These are phyloP conservation scores for Metopolophium dirhodum DNA, from an alignment of 1,140 invertebrate species.

Conservation along the genomic window DNA sequence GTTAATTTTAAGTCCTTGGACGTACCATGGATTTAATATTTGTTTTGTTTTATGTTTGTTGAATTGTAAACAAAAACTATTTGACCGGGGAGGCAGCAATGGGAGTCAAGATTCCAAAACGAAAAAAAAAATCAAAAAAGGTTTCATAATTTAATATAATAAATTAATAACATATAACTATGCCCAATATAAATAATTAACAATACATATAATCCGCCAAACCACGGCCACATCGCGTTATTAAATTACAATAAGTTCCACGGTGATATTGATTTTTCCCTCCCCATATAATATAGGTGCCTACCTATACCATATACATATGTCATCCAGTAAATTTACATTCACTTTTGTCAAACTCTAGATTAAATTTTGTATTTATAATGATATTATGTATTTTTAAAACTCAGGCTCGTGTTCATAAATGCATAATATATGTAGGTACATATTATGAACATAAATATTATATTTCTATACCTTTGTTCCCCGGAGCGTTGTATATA, in stretches of 20 bases:
- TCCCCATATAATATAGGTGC: neutral
- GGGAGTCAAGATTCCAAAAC: too few relatives aligned
- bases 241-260: neutral
- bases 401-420: neutral
- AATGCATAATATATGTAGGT: neutral
- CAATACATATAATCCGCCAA: neutral
- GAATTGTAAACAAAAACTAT: too few relatives aligned
- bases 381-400: constrained; percentile 19
- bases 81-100: too few relatives aligned
- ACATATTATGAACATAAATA: neutral
- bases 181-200: neutral
- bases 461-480: neutral
- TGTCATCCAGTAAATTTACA: neutral
- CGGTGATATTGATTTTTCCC: neutral
- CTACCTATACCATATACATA: neutral
- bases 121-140: too few relatives aligned
- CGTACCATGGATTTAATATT: too few relatives aligned
- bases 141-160: too few relatives aligned
- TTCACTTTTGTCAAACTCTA: constrained; percentile 1
- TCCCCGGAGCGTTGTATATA: neutral
- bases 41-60: too few relatives aligned
- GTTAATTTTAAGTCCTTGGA: too few relatives aligned
- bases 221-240: neutral
- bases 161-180: too few relatives aligned
- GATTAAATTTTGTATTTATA: neutral